These are phyloP conservation scores for Lindbergichthys nudifrons DNA, from an alignment of 2,797 vertebrate species.

Conservation along the genomic window DNA sequence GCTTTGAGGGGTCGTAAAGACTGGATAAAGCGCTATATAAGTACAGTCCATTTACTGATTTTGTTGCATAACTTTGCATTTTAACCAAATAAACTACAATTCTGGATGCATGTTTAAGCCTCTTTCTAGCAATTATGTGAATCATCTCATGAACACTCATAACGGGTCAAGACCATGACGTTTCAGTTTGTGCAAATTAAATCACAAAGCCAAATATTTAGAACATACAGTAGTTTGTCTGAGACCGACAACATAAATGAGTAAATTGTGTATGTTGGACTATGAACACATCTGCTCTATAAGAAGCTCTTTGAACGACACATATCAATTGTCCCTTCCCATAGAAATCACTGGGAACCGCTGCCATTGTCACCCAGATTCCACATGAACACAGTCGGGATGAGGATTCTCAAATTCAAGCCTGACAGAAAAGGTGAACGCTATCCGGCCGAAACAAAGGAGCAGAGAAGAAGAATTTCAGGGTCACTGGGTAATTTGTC, in stretches of 20 bases:
- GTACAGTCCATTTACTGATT: no score
- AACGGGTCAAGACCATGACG: neutral
- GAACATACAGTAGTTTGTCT: neutral
- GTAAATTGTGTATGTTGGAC: neutral
- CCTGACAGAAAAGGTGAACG: conserved; percentile 70
- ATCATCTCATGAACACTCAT: neutral
- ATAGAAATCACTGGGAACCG: conserved; percentile 15
- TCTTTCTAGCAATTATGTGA: neutral
- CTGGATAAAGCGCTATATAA: no score
- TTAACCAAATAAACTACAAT: neutral
- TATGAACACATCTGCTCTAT: conserved; percentile 2
- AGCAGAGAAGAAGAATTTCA: conserved; percentile 75
- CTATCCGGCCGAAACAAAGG: conserved; percentile 68
- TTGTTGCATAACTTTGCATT: neutral
- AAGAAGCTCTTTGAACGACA: conserved; percentile 19
- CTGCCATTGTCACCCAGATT: conserved; percentile 49
- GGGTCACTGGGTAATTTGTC: conserved; percentile 84
- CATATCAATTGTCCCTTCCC: conserved; percentile 12
- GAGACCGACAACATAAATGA: neutral
- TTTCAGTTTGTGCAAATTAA: neutral
- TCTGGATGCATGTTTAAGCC: neutral
- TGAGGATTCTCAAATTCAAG: conserved; percentile 57
- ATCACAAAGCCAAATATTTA: neutral
- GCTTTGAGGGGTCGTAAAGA: no score
- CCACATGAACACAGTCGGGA: conserved; percentile 55